Evolutionary conservation across 2,113 vertebrate species (phyloP).

Genomic region (Callaeas wilsoni): DNA sequence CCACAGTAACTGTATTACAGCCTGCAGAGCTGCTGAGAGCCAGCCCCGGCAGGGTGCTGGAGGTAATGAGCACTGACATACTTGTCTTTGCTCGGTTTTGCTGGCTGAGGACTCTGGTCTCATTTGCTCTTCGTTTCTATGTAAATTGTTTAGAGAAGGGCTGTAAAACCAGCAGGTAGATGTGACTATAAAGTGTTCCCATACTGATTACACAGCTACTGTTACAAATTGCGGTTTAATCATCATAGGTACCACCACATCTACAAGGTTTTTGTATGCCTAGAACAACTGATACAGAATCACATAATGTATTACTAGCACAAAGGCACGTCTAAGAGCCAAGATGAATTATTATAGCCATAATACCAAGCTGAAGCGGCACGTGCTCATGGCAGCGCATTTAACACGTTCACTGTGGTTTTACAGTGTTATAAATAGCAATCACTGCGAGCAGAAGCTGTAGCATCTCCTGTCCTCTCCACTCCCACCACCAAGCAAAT

Average conservation of each 20-base stretch:
- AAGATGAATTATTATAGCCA: neutral
- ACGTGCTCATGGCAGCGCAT: neutral
- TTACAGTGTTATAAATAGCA: neutral
- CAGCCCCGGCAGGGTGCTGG: neutral
- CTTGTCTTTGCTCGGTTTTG: neutral
- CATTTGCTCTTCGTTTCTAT: neutral
- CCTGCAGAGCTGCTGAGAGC: constrained; percentile 12
- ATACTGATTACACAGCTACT: neutral
- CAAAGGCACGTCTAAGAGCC: neutral
- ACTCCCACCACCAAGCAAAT: neutral
- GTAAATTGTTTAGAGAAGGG: neutral
- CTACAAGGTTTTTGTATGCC: neutral
- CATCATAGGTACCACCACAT: neutral
- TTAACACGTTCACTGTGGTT: neutral
- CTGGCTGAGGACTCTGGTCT: neutral
- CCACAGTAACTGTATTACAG: neutral
- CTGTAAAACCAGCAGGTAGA: constrained; percentile 8
- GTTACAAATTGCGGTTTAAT: neutral
- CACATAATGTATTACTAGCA: neutral
- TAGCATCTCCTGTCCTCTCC: neutral
- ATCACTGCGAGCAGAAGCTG: neutral
- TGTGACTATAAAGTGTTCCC: neutral
- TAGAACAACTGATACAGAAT: neutral
- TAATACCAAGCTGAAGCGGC: neutral
- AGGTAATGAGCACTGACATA: constrained; percentile 23